These are phyloP conservation scores for Trigoniulus corallinus DNA, from an alignment of 1,140 invertebrate species.

Conservation along the genomic window DNA sequence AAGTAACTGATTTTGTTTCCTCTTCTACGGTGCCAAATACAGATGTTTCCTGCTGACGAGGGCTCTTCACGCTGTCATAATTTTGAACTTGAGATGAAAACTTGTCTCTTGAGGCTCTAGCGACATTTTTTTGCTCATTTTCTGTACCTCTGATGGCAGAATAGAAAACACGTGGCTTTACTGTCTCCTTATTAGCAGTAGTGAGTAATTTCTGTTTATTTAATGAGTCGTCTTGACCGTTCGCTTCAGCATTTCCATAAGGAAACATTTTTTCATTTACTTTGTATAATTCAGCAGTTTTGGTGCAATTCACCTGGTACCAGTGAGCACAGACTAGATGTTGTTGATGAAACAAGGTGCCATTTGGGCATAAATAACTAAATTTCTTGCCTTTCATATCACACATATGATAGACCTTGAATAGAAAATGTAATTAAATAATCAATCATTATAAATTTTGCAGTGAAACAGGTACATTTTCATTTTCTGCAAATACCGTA, in stretches of 20 bases:
- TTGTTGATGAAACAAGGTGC: conserved; percentile 12
- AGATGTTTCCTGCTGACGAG: too few species aligned
- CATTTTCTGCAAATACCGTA: background rate
- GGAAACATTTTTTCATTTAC: conserved; percentile 8
- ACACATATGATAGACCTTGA: conserved; percentile 11
- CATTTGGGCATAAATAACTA: conserved; percentile 9
- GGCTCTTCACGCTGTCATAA: background rate
- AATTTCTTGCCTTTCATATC: conserved; percentile 6
- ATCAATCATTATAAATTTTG: background rate
- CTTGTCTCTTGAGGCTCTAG: background rate
- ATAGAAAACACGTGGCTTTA: background rate
- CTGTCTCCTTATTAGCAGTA: background rate
- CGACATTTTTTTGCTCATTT: background rate
- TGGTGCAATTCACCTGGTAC: conserved; percentile 14
- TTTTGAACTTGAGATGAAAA: background rate
- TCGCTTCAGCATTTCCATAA: background rate
- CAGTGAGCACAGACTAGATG: conserved; percentile 11
- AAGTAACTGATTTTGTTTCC: too few species aligned
- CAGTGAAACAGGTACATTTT: background rate
- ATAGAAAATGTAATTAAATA: background rate
- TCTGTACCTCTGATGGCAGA: background rate
- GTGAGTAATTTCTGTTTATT: background rate
- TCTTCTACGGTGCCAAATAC: too few species aligned
- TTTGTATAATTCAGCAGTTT: background rate
- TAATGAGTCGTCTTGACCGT: background rate